Evolutionary conservation across 2,888 invertebrate species (phyloP), one percentile per base, ranked within the genome.

Genomic region (Agelastica alni): DNA sequence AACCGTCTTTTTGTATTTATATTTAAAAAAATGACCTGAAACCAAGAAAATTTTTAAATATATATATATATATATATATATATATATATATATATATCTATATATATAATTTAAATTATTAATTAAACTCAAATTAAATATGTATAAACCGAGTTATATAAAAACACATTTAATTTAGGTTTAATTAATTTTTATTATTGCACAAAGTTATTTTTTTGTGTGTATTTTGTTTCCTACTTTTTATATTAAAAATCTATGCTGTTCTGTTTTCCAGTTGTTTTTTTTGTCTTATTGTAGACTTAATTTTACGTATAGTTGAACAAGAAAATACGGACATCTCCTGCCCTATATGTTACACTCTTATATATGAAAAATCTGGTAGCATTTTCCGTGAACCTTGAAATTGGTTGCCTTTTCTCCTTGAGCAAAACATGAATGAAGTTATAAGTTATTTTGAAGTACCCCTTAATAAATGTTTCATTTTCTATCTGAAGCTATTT

Each of bases 351-450:
- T 46, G 51, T 56, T 56, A 51, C 47, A 42, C 31, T 43, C 39
- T 43, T 51, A 31, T 42, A 37, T 45, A 37, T 45, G 55, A 51
- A 51, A 45, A 55, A 51, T 46, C 46, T 37, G 30, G 46, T 51
- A 56, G 37, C 43, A 51, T 51, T 43, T 42, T 36, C 46, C 41
- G 34, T 56, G 56, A 56, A 56, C 56, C 56, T 51, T 56, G 56
- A 56, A 56, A 56, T 56, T 56, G 54, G 49, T 31, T 54, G 51
- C 32, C 51, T 47, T 56, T 41, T 30, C 43, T 10, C 13, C 51
- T 44, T 39, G 51, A 49, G 41, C 51, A 26, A 16, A 41, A 47
- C 46, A 30, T 18, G 16, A 39, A 47, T 49, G 41, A 28, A 49
- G 52, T 39, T 41, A 39, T 42, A 43, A 42, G 53, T 51, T 45